phyloP scores from a whole-genome alignment of 2,113 vertebrate species.

The Cyprinodon variegatus region DNA sequence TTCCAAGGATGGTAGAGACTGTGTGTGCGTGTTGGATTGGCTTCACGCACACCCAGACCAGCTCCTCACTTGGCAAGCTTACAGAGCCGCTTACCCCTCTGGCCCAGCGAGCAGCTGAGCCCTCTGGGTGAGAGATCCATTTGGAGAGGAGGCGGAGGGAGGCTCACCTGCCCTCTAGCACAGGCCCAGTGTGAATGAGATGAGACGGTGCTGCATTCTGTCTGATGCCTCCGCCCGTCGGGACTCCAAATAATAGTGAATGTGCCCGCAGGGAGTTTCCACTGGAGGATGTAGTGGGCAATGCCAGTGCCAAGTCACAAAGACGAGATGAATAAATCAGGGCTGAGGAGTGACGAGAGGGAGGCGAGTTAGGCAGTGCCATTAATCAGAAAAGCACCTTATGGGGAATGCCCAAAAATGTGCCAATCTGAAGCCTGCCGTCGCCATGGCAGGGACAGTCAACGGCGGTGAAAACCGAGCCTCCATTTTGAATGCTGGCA shows the following conservation, averaged over 20 bases:
- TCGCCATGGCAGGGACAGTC: conserved; percentile 34
- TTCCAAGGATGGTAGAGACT: conserved; percentile 32
- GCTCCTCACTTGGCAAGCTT: conserved; percentile 69
- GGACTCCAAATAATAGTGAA: conserved; percentile 74
- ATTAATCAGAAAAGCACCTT: conserved; percentile 77
- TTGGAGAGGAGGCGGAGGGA: conserved; percentile 67
- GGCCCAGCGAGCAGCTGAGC: conserved; percentile 77
- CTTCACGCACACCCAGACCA: conserved; percentile 54
- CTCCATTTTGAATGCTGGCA: conserved; percentile 61
- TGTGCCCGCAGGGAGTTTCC: conserved; percentile 73
- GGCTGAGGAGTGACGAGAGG: conserved; percentile 59
- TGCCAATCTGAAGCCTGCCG: conserved; percentile 57
- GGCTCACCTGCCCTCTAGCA: conserved; percentile 75
- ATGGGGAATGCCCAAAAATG: conserved; percentile 75
- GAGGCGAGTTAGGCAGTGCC: conserved; percentile 56
- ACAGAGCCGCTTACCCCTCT: conserved; percentile 72
- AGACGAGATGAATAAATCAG: conserved; percentile 77
- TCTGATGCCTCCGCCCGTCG: conserved; percentile 69
- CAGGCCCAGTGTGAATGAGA: conserved; percentile 66
- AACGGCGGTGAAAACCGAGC: conserved; percentile 45
- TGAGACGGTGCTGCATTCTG: conserved; percentile 55
- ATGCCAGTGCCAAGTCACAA: conserved; percentile 76
- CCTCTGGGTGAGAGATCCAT: conserved; percentile 72
- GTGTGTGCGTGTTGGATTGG: conserved; percentile 32
- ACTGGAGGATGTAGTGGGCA: conserved; percentile 67